A percentile compares a stretch with the other conserved stretches of the same genome.
Evolutionary conservation across 2,797 vertebrate species (phyloP).

Genomic region (Simalia tracyae): DNA sequence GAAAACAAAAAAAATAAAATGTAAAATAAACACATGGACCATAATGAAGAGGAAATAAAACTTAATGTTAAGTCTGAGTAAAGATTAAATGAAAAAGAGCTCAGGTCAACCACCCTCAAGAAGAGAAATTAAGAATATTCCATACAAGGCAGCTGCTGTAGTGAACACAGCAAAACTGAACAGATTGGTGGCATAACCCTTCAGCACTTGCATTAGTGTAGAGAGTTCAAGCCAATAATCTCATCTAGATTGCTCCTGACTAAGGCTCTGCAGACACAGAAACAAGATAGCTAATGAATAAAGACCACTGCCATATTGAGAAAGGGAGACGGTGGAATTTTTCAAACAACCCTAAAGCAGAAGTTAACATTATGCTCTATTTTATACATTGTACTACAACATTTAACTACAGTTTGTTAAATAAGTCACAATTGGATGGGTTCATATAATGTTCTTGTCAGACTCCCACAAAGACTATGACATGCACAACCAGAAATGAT

Average conservation of each 20-base stretch:
- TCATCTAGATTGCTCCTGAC: background rate
- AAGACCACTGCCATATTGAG: background rate
- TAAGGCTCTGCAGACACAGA: background rate
- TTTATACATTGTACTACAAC: background rate
- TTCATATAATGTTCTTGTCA: background rate
- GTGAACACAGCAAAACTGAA: background rate
- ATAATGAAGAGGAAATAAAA: background rate
- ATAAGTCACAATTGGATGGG: background rate
- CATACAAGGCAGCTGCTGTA: background rate
- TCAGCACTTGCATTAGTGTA: background rate
- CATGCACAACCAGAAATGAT: background rate
- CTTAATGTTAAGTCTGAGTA: background rate
- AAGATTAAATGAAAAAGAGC: background rate
- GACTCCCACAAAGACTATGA: background rate
- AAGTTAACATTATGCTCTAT: background rate
- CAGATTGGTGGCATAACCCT: background rate
- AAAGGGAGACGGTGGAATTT: background rate
- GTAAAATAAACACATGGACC: background rate
- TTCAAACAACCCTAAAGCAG: background rate
- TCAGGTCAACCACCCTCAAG: background rate
- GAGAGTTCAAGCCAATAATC: background rate
- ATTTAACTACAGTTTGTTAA: background rate
- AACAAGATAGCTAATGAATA: background rate
- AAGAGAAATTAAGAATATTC: background rate
- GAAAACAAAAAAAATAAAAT: background rate